Evolutionary conservation across 2,888 invertebrate genomes (phyloP).

Genomic region (Psococerastis gibbosa): DNA sequence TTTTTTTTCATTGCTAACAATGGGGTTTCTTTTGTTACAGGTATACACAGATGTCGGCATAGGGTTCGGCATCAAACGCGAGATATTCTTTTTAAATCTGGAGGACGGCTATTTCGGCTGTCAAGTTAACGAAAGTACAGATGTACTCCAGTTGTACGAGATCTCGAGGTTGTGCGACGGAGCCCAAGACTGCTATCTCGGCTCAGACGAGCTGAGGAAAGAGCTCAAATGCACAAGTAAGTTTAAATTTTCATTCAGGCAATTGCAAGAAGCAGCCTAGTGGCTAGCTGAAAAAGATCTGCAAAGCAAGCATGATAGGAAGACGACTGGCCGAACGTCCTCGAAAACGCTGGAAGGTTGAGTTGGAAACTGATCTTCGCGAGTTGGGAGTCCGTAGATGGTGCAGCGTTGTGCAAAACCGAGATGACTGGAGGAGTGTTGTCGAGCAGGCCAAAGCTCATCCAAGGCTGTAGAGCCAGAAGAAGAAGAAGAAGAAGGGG

Average conservation of each 20-base stretch:
- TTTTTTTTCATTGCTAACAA: no score
- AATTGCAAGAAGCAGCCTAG: slow-evolving; percentile 6
- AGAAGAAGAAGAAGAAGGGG: neutral
- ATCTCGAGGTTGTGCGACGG: slow-evolving; percentile 88
- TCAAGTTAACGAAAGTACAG: slow-evolving; percentile 91
- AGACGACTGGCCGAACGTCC: no score
- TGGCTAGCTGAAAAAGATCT: neutral
- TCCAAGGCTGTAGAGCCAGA: no score
- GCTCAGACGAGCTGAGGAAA: slow-evolving; percentile 74
- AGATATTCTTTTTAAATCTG: slow-evolving; percentile 90
- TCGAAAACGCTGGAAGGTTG: no score
- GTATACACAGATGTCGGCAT: slow-evolving; percentile 26
- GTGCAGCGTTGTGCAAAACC: no score
- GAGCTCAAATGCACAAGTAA: slow-evolving; percentile 89
- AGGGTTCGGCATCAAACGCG: slow-evolving; percentile 68
- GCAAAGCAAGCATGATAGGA: no score
- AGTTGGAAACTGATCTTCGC: no score
- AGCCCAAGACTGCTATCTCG: slow-evolving; percentile 72
- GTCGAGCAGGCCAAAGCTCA: no score
- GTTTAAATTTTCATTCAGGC: slow-evolving; percentile 25
- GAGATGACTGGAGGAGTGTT: no score
- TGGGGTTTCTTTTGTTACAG: no score
- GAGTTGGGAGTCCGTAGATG: no score
- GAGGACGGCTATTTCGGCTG: slow-evolving; percentile 96
- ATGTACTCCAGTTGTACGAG: slow-evolving; percentile 87